These are phyloP conservation scores for Anthoscopus minutus DNA, from an alignment of 2,113 vertebrate genomes.

Conservation along the genomic window DNA sequence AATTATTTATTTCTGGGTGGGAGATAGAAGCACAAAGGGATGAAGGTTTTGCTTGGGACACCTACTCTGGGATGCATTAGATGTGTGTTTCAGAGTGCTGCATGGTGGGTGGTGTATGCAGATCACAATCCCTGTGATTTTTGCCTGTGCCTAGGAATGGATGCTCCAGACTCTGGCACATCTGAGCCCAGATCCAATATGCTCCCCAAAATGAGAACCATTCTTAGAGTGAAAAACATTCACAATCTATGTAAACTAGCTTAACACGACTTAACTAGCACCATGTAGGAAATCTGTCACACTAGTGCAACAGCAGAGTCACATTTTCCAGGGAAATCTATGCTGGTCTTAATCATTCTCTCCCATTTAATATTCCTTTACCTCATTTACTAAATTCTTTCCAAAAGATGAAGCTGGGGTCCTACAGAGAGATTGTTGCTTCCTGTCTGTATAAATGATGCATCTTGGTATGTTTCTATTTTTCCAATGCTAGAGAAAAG, in stretches of 20 bases:
- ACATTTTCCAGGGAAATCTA: constrained; percentile 11
- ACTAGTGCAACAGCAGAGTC: neutral
- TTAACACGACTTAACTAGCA: neutral
- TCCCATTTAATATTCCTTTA: neutral
- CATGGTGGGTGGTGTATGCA: neutral
- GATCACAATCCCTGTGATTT: neutral
- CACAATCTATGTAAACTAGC: neutral
- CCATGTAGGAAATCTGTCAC: neutral
- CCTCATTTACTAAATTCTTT: neutral
- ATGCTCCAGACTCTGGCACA: neutral
- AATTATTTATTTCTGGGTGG: neutral
- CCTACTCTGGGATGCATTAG: neutral
- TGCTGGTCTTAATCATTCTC: neutral
- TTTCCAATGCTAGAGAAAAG: neutral
- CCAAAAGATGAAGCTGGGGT: neutral
- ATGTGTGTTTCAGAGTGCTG: neutral
- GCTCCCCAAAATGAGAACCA: neutral
- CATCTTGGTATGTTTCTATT: neutral
- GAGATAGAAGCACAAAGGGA: neutral
- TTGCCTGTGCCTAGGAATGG: neutral
- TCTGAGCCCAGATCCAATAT: neutral
- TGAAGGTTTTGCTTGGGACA: neutral
- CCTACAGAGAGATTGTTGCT: neutral
- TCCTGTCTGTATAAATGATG: neutral
- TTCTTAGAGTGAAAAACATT: neutral